Evolutionary conservation across 1,140 invertebrate genomes (phyloP).

Genomic region (Oryctes rhinoceros): DNA sequence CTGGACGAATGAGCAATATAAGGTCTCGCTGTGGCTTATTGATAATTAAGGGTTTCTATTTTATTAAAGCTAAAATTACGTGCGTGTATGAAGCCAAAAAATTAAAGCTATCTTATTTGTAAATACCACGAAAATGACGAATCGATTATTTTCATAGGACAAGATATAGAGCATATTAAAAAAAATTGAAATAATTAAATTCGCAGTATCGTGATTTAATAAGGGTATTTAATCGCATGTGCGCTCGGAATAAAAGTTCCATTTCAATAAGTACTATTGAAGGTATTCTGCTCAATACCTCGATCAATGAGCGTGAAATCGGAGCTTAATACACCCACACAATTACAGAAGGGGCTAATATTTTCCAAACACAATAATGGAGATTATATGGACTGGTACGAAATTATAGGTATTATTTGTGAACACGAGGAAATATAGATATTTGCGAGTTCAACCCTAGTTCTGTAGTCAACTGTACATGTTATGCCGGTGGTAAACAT

Average conservation of each 20-base stretch:
- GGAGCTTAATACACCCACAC: conserved; percentile 29
- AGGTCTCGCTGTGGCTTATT: conserved; percentile 16
- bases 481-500: no score
- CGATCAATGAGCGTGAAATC: conserved; percentile 35
- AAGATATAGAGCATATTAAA: background rate
- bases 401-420: conserved; percentile 35
- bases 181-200: no score
- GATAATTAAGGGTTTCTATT: conserved; percentile 25
- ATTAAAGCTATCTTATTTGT: background rate
- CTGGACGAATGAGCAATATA: conserved; percentile 31
- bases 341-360: conserved; percentile 25
- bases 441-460: conserved; percentile 7
- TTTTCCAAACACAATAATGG: conserved; percentile 26
- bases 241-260: background rate
- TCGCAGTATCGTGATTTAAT: no score
- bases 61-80: conserved; percentile 6
- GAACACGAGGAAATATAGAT: background rate
- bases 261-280: conserved; percentile 33
- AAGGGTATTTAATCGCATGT: background rate
- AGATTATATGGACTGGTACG: background rate
- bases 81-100: background rate
- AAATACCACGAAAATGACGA: background rate
- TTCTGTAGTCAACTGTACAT: background rate
- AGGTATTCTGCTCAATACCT: conserved; percentile 6
- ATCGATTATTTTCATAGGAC: background rate